phyloP scores from a whole-genome alignment of 2,888 invertebrate genomes.

The Mythimna loreyi region DNA sequence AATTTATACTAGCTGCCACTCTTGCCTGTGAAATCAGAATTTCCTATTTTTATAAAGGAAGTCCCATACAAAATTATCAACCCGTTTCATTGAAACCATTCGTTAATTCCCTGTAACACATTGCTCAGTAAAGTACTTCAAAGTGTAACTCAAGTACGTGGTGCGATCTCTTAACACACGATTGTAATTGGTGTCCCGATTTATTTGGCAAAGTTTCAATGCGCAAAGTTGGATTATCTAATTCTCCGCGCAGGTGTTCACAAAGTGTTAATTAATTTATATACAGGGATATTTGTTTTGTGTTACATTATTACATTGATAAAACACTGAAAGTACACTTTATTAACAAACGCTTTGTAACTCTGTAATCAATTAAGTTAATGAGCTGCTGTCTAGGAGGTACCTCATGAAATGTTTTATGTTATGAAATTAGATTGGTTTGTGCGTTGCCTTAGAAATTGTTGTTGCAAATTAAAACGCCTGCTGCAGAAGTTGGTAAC shows the following conservation, averaged over 20 bases:
- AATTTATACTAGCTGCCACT: too few relatives aligned
- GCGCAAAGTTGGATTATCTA: constrained; percentile 78
- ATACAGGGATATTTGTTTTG: constrained; percentile 76
- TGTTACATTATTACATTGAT: constrained; percentile 76
- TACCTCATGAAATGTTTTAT: constrained; percentile 15
- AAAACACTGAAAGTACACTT: constrained; percentile 75
- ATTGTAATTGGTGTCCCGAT: constrained; percentile 74
- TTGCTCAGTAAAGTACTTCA: constrained; percentile 56
- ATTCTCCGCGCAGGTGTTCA: constrained; percentile 78
- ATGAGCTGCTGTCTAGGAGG: constrained; percentile 64
- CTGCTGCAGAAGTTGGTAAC: not conserved
- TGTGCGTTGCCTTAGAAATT: not conserved
- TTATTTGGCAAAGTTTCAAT: constrained; percentile 76
- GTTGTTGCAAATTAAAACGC: not conserved
- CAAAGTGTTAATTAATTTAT: constrained; percentile 83
- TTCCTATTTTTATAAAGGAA: too few relatives aligned
- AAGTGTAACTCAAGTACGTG: constrained; percentile 57
- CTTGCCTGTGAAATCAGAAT: too few relatives aligned
- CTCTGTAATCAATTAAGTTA: constrained; percentile 78
- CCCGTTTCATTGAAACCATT: constrained; percentile 17
- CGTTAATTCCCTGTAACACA: constrained; percentile 42
- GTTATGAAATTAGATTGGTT: constrained; percentile 21
- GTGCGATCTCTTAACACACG: constrained; percentile 60
- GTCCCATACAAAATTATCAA: too few relatives aligned
- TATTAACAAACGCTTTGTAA: constrained; percentile 66